Conservation (phyloP, 2,113 vertebrate genomes). For the Prionailurus bengalensis region DNA sequence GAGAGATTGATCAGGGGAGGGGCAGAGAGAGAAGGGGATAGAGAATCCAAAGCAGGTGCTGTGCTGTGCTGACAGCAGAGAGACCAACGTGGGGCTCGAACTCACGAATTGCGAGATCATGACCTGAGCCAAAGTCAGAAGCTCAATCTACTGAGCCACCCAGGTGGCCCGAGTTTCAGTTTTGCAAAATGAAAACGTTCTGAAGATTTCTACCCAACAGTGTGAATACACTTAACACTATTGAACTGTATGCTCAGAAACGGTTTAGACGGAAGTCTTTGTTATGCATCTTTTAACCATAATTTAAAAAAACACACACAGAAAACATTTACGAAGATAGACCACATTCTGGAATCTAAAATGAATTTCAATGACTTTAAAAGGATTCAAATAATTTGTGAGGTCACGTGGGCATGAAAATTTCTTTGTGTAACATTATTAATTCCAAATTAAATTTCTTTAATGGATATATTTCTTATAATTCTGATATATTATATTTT, state of each 20-base stretch:
- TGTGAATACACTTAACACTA: neutral
- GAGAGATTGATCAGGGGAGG: too few species aligned
- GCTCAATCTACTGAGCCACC: too few species aligned
- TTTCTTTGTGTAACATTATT: neutral
- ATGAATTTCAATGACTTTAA: neutral
- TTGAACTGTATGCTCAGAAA: neutral
- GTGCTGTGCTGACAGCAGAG: too few species aligned
- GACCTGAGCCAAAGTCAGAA: too few species aligned
- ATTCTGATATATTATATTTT: neutral
- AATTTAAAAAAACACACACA: neutral
- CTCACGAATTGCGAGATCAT: too few species aligned
- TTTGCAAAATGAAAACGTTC: neutral
- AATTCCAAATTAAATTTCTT: neutral
- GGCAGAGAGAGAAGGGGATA: too few species aligned
- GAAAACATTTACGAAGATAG: neutral
- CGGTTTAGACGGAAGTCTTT: neutral
- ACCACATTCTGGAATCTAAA: neutral
- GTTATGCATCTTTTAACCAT: neutral
- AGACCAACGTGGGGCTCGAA: too few species aligned
- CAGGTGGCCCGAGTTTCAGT: neutral
- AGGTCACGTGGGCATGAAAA: neutral
- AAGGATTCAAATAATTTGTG: neutral
- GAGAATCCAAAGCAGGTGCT: too few species aligned
- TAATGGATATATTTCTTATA: neutral
- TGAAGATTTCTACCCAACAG: neutral